Evolutionary conservation across 2,888 invertebrate genomes (phyloP), one percentile per base, ranked within the genome.

Genomic region (Spisula solida): DNA sequence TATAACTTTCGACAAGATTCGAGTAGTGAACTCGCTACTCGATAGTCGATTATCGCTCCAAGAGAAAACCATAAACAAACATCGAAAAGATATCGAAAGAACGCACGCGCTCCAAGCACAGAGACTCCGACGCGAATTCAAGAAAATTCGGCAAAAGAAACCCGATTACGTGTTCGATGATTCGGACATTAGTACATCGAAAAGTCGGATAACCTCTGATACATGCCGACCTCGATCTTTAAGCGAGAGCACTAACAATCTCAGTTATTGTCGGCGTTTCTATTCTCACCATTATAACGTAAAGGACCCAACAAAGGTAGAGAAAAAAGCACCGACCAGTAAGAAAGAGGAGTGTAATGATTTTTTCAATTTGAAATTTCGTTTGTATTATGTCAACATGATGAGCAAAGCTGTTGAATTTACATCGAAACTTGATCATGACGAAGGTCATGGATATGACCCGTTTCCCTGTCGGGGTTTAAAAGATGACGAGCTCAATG

Each of bases 131-230:
- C 86, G 88, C 20, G 92, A 92, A 55, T 60, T 87, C 8, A 81
- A 79, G 81, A 90, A 91, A 87, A 91, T 92, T 81, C 81, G 80
- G 14, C 51, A 85, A 29, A 91, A 91, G 87, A 91, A 88, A 83
- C 92, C 92, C 0, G 89, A 91, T 84, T 92, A 91, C 48, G 85
- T 91, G n/a, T 83, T 82, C 34, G 92, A 92, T 47, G 92, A 91
- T 25, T 82, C 88, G 48, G 90, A 91, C 31, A 18, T 88, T 16
- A 86, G 80, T 10, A 66, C 66, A 25, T 83, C 85, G n/a, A 87
- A 70, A 81, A 78, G 83, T 29, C 31, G 81, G 20, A 60, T 82
- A 31, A 70, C 78, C 6, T 78, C 79, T 10, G 87, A 81, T n/a
- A 51, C 56, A n/a, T 80, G 82, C n/a, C 60, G 85, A 82, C 88